Base-by-base conservation (phyloP, 2,888 invertebrate species). In the Coenonympha arcania region DNA sequence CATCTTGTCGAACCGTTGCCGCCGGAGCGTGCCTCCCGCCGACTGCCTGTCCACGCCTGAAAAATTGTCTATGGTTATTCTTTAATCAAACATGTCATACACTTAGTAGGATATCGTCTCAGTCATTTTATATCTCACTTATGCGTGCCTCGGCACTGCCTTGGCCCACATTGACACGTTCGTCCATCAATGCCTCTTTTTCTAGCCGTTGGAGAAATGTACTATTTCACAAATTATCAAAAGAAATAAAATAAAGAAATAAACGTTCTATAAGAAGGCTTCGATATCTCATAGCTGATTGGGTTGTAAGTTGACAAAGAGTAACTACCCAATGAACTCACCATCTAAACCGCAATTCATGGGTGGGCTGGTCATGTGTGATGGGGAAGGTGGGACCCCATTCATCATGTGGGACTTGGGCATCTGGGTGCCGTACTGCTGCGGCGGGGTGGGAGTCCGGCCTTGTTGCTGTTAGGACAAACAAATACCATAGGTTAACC, bases 1-100 rank as follows among this genome's bases (percentile, higher is more conserved):
- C 83, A 85, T 79, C 57, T 84, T 84, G 57, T 86, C 86, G 20
- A 81, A 67, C 3, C 86, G 61, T 61, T 82, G 84, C 1, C 86
- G 66, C 24, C 85, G 61, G 54, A 87, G 61, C 2, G 87, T 87
- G 26, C 87, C 87, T 1, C 86, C 84, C 3, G 77, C 68, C 5
- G 86, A 81, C 59, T 80, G 84, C 26, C 86, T 63, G 54, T 86
- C 86, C 59, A 77, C 26, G 24, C 69, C 57, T 50, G 58, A 50
- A 55, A 52, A 22, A 15, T 18, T 22, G 34, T 30, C 16, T 20
- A 11, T n/a, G n/a, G 11, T 20, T 26, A 19, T 11, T 19, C 15
- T 11, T 34, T 9, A 11, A 26, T 15, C 11, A 13, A 11, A 16
- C n/a, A 24, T 22, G 6, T 18, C n/a, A n/a, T n/a, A n/a, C n/a